Percentiles rank a stretch among this genome's conserved stretches.
phyloP scores from a whole-genome alignment of 2,113 vertebrate species.

The Romanogobio albipinnatus region DNA sequence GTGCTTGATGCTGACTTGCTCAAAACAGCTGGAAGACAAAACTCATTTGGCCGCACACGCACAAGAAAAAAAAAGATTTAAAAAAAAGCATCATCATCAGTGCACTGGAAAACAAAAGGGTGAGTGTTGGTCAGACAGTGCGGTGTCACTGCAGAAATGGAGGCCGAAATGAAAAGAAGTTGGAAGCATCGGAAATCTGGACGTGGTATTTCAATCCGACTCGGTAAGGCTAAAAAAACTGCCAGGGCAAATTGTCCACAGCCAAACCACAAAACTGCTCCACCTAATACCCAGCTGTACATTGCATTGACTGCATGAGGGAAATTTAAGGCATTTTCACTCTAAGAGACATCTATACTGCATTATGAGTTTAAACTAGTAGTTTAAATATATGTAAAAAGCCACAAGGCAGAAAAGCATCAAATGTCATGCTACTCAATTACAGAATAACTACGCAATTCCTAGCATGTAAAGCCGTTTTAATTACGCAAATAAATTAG shows the following conservation, averaged over 20 bases:
- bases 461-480: not conserved
- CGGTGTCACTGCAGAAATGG: not conserved
- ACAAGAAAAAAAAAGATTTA: not conserved
- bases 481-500: not conserved
- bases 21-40: slow-evolving; percentile 36
- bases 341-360: not conserved
- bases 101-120: slow-evolving; percentile 27
- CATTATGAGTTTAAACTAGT: not conserved
- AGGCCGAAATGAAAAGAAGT: not conserved
- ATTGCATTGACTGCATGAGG: not conserved
- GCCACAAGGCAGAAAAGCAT: not conserved
- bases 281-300: not conserved
- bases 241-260: not conserved
- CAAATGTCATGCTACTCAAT: not conserved
- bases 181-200: not conserved
- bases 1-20: slow-evolving; percentile 29
- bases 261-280: not conserved
- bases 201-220: not conserved
- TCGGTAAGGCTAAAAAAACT: not conserved
- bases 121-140: slow-evolving; percentile 30
- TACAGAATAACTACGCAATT: not conserved
- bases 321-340: not conserved
- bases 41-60: slow-evolving; percentile 17
- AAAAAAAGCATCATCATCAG: not conserved
- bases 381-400: not conserved